Percentiles rank a stretch among this genome's conserved stretches.
Conservation (phyloP, 2,888 invertebrate genomes). For the Clistopyga incitator region DNA sequence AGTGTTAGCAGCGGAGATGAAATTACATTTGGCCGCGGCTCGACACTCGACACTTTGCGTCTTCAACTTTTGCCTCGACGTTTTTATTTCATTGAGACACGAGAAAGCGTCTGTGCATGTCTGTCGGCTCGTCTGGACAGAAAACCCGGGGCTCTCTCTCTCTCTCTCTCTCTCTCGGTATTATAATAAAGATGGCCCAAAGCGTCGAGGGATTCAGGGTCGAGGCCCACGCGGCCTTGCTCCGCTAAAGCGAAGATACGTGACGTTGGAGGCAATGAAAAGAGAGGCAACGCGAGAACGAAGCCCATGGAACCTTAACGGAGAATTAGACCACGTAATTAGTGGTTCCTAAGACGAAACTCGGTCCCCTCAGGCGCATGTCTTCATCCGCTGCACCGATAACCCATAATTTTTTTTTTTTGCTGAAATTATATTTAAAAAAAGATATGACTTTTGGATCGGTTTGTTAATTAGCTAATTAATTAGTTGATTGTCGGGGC, state of each 20-base stretch:
- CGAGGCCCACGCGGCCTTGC: constrained; percentile 46
- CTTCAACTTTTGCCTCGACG: constrained; percentile 4
- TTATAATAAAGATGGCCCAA: constrained; percentile 18
- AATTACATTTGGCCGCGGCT: constrained; percentile 1
- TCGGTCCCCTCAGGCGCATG: neutral
- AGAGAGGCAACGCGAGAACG: neutral
- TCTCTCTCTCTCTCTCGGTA: no score
- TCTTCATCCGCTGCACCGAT: constrained; percentile 20
- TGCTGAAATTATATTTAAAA: neutral
- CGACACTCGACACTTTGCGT: constrained; percentile 14
- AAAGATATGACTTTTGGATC: no score
- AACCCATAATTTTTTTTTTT: constrained; percentile 5
- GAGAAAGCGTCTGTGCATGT: constrained; percentile 27
- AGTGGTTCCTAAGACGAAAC: constrained; percentile 22
- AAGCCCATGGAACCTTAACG: constrained; percentile 33
- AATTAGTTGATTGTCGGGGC: no score
- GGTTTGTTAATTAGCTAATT: no score
- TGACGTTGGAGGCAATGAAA: neutral
- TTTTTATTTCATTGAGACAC: constrained; percentile 29
- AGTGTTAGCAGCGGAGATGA: neutral
- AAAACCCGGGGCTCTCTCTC: constrained; percentile 13
- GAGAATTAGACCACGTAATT: constrained; percentile 54
- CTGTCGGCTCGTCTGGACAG: constrained; percentile 1
- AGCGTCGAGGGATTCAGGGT: constrained; percentile 49
- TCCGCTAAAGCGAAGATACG: constrained; percentile 3